Base-by-base conservation (phyloP, 2,113 vertebrate species). In the Triplophysa rosa region DNA sequence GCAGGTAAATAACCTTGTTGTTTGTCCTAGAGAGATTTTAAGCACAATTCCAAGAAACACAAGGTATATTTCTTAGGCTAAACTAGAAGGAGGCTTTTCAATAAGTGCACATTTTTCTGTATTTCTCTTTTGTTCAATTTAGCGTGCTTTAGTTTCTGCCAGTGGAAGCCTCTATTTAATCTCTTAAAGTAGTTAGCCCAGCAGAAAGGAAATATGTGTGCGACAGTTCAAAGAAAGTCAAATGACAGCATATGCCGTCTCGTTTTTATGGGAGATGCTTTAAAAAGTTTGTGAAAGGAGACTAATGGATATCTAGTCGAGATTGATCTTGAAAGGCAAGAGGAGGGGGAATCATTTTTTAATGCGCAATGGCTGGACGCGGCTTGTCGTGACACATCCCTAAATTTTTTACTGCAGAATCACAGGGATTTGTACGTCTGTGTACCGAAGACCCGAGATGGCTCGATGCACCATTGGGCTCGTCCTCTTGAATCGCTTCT, bases 31-130 rank as follows among this genome's bases (percentile, higher is more conserved):
- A 45, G 42, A 87, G 63, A 65, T 78, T 83, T 86, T 79, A 72
- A 77, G 84, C 83, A 80, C 84, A 83, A 83, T 64, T 82, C 58
- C 68, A 66, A 54, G 63, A 84, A 79, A 85, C 63, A 84, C 8
- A 84, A 85, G 83, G 67, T 40, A 47, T 67, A 72, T 77, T 23
- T 82, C 73, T 47, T 29, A 19, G 64, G 17, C 69, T 85, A 40
- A 84, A 76, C 56, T 69, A 67, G 59, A 83, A 72, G 42, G 64
- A 21, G 74, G 79, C 62, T 77, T 83, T 69, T 70, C 80, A 84
- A 84, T 80, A 82, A 79, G 83, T 83, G 67, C 73, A 77, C 16
- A 85, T 74, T 67, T 56, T 10, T 61, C 61, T 71, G 54, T 80
- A 67, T 45, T 66, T 70, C 79, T 77, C 65, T 78, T 83, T 80